phyloP scores from a whole-genome alignment of 2,888 invertebrate genomes.

The Pammene aurita region DNA sequence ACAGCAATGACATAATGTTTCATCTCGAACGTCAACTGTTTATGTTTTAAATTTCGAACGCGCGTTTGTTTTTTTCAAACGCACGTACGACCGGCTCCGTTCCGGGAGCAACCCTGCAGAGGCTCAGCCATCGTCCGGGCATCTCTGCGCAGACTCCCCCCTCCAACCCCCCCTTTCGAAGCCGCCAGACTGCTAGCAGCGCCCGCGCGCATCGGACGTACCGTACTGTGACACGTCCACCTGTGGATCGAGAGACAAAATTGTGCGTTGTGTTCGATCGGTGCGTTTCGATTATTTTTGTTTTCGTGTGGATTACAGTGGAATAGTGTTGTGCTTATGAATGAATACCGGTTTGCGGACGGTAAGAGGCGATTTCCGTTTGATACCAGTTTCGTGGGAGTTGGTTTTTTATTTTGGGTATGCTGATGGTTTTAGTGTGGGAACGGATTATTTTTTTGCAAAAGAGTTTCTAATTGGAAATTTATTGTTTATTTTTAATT shows the following conservation, averaged over 20 bases:
- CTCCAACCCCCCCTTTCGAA: conserved; percentile 43
- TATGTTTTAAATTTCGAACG: conserved; percentile 13
- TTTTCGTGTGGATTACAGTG: conserved; percentile 66
- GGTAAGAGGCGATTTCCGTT: conserved; percentile 59
- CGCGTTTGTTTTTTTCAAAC: neutral
- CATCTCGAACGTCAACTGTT: neutral
- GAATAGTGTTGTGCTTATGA: conserved; percentile 61
- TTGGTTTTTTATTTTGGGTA: conserved; percentile 44
- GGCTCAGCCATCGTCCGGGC: conserved; percentile 60
- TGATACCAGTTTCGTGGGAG: conserved; percentile 64
- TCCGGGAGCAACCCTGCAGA: conserved; percentile 26
- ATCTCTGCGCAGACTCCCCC: conserved; percentile 45
- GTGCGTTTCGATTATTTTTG: conserved; percentile 54
- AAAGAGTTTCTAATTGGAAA: conserved; percentile 24
- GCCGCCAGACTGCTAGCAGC: conserved; percentile 60
- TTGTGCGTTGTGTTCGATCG: conserved; percentile 49
- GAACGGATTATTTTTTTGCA: conserved; percentile 48
- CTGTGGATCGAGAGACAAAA: conserved; percentile 61
- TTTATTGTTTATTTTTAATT: conserved; percentile 36
- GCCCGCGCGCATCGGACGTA: conserved; percentile 56
- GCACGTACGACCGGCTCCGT: conserved; percentile 1
- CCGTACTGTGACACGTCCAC: conserved; percentile 51
- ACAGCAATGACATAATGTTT: no score
- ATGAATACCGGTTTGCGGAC: conserved; percentile 62
- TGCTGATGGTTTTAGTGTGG: conserved; percentile 51